These are phyloP conservation scores for Podarcis raffonei DNA, from an alignment of 2,113 vertebrate species.

Conservation along the genomic window DNA sequence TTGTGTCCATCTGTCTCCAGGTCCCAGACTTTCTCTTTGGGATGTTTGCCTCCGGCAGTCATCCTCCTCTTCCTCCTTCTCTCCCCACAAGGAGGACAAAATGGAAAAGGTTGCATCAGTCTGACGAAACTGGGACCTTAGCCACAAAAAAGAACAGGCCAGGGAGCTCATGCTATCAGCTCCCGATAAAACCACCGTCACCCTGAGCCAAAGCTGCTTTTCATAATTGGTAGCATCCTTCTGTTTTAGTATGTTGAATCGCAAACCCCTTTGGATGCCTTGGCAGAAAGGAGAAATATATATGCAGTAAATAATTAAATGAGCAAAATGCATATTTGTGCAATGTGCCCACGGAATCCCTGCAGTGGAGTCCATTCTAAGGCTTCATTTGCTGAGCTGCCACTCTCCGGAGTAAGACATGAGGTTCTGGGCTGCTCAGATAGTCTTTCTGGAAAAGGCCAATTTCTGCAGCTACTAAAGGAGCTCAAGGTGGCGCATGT, in stretches of 20 bases:
- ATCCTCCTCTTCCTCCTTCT: neutral
- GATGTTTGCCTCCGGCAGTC: neutral
- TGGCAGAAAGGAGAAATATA: neutral
- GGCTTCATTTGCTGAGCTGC: neutral
- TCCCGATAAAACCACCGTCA: too few relatives aligned
- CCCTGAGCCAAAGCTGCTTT: neutral
- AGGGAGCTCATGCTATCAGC: neutral
- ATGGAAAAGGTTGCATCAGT: neutral
- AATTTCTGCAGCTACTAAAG: slow-evolving; percentile 19
- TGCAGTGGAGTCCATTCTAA: neutral
- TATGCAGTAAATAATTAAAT: neutral
- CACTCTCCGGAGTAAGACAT: neutral
- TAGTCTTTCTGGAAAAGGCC: slow-evolving; percentile 37
- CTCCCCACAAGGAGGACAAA: neutral
- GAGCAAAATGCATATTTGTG: neutral
- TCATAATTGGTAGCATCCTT: neutral
- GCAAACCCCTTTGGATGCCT: neutral
- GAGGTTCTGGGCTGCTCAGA: neutral
- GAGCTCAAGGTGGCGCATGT: too few relatives aligned
- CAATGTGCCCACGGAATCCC: neutral
- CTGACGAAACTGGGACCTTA: neutral
- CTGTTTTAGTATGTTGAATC: neutral
- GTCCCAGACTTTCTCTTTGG: too few relatives aligned
- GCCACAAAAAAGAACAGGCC: too few relatives aligned
- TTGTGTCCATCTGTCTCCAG: neutral